Evolutionary conservation across 2,888 invertebrate species (phyloP), one percentile per base, ranked within the genome.

Genomic region (Neocrepidodera transversa): DNA sequence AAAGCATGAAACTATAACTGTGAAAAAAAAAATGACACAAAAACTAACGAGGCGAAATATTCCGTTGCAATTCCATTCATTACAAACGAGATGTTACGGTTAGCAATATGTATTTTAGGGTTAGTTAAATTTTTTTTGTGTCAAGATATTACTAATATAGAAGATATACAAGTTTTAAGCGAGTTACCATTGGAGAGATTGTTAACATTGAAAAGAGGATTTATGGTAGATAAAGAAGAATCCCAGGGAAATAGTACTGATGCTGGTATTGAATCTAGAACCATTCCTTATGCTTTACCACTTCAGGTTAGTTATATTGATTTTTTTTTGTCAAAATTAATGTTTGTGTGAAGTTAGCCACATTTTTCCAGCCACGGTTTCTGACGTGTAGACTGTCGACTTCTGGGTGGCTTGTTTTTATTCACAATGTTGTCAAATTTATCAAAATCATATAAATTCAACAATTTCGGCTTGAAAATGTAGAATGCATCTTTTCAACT

Each of bases 151-250:
- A 68, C 72, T 0, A 62, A 72, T 13, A 54, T 74, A 26, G 66
- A 71, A 11, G 78, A 66, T 77, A 71, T 85, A 13, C 79, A 83
- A 68, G 84, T 83, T 52, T 80, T 92, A 26, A 87, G 87, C 72
- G 88, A 89, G 72, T 75, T 92, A 49, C 87, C 89, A 1, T 70
- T 92, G 60, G 84, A 88, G 2, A 87, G 88, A 68, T 79, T 92
- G 18, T 78, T 92, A n/a, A 80, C 84, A 59, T 79, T 92, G 1
- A 82, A 85, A 80, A 78, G 81, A 68, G 71, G 84, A 74, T 63
- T 83, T 50, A 59, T 65, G 4, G 26, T 52, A 14, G 63, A 60
- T 11, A 63, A 64, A 35, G 36, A 20, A 10, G 47, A 13, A n/a
- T 13, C 14, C 11, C 55, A 58, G 1, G 43, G 20, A 2, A 60